Evolutionary conservation across 1,140 invertebrate species (phyloP).

Genomic region (Gerris buenoi): DNA sequence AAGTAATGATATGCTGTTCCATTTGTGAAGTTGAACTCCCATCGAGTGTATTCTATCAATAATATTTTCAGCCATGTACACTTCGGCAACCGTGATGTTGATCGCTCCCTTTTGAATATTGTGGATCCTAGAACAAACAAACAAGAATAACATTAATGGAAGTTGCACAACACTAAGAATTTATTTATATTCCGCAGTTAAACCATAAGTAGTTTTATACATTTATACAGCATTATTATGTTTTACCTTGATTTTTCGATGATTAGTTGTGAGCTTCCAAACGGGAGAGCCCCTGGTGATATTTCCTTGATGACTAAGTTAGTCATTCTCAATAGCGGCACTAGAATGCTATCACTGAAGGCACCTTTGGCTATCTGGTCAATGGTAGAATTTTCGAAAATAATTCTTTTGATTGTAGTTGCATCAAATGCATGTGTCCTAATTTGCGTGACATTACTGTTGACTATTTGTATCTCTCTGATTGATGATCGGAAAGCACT

Average conservation of each 20-base stretch:
- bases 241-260: conserved; percentile 35
- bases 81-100: conserved; percentile 41
- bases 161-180: too few relatives aligned
- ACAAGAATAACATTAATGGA: too few relatives aligned
- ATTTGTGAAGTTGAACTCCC: conserved; percentile 41
- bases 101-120: conserved; percentile 43
- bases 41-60: conserved; percentile 38
- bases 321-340: conserved; percentile 41
- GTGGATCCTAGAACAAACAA: conserved; percentile 38
- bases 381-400: conserved; percentile 43
- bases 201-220: too few relatives aligned
- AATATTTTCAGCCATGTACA: conserved; percentile 41
- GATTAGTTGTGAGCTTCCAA: conserved; percentile 44
- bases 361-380: conserved; percentile 41
- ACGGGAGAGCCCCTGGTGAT: conserved; percentile 41
- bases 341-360: conserved; percentile 44
- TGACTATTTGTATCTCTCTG: conserved; percentile 41
- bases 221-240: too few relatives aligned
- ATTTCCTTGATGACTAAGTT: conserved; percentile 41
- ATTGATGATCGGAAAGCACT: conserved; percentile 46
- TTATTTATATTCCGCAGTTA: too few relatives aligned
- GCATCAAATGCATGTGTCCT: conserved; percentile 45
- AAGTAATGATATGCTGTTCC: conserved; percentile 44
- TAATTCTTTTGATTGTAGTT: conserved; percentile 41
- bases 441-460: conserved; percentile 38